phyloP scores from a whole-genome alignment of 2,888 invertebrate species.

The Tetragnatha montana region DNA sequence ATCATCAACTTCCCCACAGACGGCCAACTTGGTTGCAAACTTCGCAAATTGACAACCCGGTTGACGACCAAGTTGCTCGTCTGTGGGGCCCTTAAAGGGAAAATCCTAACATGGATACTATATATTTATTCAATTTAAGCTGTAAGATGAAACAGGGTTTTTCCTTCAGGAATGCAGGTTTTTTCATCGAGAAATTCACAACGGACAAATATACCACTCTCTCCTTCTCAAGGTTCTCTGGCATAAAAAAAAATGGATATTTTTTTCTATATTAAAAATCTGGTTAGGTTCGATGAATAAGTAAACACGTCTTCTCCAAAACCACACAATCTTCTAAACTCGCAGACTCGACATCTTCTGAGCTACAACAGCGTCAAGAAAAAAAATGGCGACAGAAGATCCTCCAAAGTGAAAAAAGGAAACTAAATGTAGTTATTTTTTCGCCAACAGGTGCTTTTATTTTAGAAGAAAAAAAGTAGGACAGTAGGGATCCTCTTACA shows the following conservation, averaged over 20 bases:
- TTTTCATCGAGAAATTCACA: too few relatives aligned
- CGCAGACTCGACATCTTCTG: not conserved
- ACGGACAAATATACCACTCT: not conserved
- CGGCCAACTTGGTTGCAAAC: too few relatives aligned
- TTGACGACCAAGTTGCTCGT: too few relatives aligned
- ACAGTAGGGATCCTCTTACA: conserved; percentile 30
- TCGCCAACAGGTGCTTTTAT: conserved; percentile 41
- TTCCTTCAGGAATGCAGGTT: too few relatives aligned
- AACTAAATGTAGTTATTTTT: conserved; percentile 1
- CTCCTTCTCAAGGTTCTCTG: not conserved
- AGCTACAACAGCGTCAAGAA: not conserved
- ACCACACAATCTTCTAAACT: not conserved
- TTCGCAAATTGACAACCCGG: too few relatives aligned
- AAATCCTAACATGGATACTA: too few relatives aligned
- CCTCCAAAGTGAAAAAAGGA: not conserved
- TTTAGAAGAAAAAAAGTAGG: conserved; percentile 11
- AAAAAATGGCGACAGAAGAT: not conserved
- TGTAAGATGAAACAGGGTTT: too few relatives aligned
- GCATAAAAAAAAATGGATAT: not conserved
- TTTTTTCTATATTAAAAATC: not conserved
- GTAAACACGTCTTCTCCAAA: not conserved
- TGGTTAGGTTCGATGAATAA: not conserved
- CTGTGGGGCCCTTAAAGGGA: too few relatives aligned
- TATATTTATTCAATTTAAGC: too few relatives aligned
- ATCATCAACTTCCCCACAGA: too few relatives aligned